These are phyloP conservation scores for Vipera latastei DNA, from an alignment of 2,797 vertebrate genomes.

Conservation along the genomic window DNA sequence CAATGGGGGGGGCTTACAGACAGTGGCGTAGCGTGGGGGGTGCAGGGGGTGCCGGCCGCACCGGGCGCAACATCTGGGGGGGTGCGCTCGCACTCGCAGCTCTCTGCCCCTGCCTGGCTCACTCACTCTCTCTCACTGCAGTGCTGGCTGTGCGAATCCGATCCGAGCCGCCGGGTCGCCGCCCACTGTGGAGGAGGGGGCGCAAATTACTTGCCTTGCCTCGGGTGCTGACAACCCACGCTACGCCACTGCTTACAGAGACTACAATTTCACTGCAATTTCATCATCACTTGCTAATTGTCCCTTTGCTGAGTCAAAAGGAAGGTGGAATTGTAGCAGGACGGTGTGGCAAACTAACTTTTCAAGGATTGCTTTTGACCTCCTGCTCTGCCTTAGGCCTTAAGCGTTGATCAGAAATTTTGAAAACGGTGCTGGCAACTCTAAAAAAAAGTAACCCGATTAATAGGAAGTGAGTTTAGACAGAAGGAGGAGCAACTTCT, in stretches of 20 bases:
- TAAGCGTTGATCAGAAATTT: neutral
- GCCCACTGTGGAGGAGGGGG: too few species aligned
- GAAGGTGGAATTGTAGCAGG: neutral
- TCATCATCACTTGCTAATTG: neutral
- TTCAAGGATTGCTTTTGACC: neutral
- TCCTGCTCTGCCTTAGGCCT: neutral
- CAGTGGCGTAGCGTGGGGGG: too few species aligned
- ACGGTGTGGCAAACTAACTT: too few species aligned
- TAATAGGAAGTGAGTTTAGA: neutral
- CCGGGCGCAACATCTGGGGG: too few species aligned
- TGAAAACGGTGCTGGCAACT: neutral
- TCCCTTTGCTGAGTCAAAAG: neutral
- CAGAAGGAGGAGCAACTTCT: neutral
- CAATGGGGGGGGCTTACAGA: neutral
- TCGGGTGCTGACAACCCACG: too few species aligned
- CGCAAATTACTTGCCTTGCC: too few species aligned
- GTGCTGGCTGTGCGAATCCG: too few species aligned
- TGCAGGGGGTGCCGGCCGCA: too few species aligned
- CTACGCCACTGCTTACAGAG: neutral
- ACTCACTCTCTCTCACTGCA: too few species aligned
- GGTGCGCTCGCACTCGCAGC: too few species aligned
- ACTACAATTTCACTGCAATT: neutral
- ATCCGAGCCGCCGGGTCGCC: too few species aligned
- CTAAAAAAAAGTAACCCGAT: neutral
- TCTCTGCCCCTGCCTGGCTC: too few species aligned